Evolutionary conservation across 2,797 vertebrate genomes (phyloP).

Genomic region (Smutsia temminckii): DNA sequence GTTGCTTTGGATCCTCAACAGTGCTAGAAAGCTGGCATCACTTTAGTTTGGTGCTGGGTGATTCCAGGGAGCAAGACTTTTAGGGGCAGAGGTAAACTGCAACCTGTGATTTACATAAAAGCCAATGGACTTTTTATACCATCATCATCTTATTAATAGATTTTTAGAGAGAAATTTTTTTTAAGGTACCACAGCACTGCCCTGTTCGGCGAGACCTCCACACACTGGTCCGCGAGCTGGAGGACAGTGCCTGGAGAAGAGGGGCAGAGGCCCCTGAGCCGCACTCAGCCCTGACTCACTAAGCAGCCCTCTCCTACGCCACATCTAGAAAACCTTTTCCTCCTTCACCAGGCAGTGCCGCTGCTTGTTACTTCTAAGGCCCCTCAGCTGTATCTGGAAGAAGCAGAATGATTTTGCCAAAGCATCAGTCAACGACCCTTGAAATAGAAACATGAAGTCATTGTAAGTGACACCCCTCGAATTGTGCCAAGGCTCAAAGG

Average conservation of each 20-base stretch:
- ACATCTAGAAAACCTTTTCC: not conserved
- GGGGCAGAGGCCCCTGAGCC: not conserved
- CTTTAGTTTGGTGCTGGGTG: not conserved
- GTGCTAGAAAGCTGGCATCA: not conserved
- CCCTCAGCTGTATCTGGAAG: not conserved
- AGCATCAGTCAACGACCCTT: slow-evolving; percentile 61
- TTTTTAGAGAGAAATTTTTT: not conserved
- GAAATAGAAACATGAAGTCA: slow-evolving; percentile 58
- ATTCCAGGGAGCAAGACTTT: not conserved
- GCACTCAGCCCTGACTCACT: not conserved
- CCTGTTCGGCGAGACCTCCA: not conserved
- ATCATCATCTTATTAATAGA: not conserved
- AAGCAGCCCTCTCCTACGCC: not conserved
- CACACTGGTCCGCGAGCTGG: not conserved
- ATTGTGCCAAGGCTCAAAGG: not conserved
- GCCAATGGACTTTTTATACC: not conserved
- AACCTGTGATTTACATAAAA: not conserved
- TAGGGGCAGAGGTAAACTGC: not conserved
- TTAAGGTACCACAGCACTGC: not conserved
- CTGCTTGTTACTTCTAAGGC: not conserved
- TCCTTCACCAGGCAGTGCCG: not conserved
- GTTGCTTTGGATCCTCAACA: not conserved
- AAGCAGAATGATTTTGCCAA: slow-evolving; percentile 34
- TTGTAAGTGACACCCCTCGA: slow-evolving; percentile 42
- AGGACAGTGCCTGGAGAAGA: not conserved